Conservation (phyloP, 2,113 vertebrate genomes). For the Lates calcarifer region DNA sequence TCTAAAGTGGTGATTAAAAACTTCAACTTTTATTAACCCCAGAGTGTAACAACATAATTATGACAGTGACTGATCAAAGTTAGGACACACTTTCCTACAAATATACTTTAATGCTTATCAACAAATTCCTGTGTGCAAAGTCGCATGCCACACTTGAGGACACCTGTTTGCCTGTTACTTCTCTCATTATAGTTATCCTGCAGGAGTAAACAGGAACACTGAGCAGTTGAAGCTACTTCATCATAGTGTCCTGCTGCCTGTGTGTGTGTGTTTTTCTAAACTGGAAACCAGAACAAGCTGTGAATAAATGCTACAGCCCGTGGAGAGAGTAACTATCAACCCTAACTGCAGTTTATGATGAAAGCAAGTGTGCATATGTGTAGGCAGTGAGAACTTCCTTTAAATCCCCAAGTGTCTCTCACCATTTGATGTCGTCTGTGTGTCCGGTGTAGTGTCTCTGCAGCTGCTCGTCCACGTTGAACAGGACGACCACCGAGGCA, state of each 20-base stretch:
- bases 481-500: conserved; percentile 95
- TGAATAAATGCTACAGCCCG: background rate
- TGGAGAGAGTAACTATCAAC: background rate
- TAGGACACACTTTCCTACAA: background rate
- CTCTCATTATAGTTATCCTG: background rate
- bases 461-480: conserved; percentile 95
- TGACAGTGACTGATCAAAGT: background rate
- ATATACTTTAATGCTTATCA: background rate
- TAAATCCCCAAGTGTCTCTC: conserved; percentile 57
- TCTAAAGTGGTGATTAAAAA: conserved; percentile 23
- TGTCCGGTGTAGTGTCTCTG: conserved; percentile 97
- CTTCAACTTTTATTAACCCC: conserved; percentile 28
- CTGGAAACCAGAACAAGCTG: background rate
- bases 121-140: background rate
- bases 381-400: background rate
- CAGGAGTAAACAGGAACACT: background rate
- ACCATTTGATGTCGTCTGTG: conserved; percentile 99
- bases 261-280: background rate
- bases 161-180: background rate
- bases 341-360: background rate
- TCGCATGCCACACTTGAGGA: background rate
- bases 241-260: background rate
- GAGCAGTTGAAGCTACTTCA: background rate
- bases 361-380: too few species aligned
- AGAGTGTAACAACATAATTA: conserved; percentile 20